These are phyloP conservation scores for Antennarius striatus DNA, from an alignment of 2,113 vertebrate genomes.

Conservation along the genomic window DNA sequence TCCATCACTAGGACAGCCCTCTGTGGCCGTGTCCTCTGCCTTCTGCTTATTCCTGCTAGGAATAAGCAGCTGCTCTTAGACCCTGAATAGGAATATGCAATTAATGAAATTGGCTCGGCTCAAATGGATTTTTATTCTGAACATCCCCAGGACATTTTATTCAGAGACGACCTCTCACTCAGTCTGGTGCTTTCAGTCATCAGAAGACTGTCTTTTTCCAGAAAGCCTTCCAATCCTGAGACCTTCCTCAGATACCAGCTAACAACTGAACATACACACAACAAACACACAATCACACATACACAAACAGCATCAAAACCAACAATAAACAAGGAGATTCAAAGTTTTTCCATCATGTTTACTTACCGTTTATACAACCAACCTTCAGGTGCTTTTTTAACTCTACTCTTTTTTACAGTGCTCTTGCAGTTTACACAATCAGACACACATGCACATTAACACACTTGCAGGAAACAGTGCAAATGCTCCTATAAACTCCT, in stretches of 20 bases:
- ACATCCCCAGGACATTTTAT: constrained; percentile 10
- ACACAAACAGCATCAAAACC: constrained; percentile 42
- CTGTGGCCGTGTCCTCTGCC: constrained; percentile 21
- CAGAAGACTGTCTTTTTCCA: constrained; percentile 51
- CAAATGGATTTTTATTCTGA: neutral
- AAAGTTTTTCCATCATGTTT: constrained; percentile 59
- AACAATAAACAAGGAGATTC: constrained; percentile 72
- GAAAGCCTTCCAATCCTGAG: constrained; percentile 69
- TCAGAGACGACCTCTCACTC: constrained; percentile 52
- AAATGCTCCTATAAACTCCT: constrained; percentile 14
- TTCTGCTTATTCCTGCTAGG: constrained; percentile 29
- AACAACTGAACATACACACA: constrained; percentile 49
- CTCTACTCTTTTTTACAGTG: constrained; percentile 71
- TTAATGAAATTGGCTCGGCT: neutral
- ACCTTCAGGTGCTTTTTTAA: constrained; percentile 78
- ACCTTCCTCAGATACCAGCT: constrained; percentile 72
- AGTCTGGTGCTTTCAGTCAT: constrained; percentile 74
- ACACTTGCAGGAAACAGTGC: constrained; percentile 53
- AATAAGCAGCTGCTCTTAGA: constrained; percentile 23
- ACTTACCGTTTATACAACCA: constrained; percentile 70
- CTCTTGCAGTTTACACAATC: constrained; percentile 51
- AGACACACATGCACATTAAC: neutral
- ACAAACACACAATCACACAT: constrained; percentile 5
- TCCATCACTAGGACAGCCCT: neutral
- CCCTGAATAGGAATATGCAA: neutral